These are phyloP conservation scores for Noturus placidus DNA, from an alignment of 2,113 vertebrate genomes.

Conservation along the genomic window DNA sequence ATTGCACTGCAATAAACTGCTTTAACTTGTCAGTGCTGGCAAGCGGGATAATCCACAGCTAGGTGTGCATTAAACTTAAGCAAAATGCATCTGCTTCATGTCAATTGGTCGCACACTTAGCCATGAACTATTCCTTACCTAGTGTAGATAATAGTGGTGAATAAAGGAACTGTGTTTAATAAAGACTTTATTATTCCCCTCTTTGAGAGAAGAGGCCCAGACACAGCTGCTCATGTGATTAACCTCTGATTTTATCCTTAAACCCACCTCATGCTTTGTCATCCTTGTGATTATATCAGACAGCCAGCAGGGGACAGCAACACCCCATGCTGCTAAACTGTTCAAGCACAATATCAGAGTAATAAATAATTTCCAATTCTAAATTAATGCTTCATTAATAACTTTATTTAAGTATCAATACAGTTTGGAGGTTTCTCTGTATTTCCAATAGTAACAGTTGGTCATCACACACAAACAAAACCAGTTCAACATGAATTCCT, in stretches of 20 bases:
- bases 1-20: too few relatives aligned
- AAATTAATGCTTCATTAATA: slow-evolving; percentile 3
- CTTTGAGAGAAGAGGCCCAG: background rate
- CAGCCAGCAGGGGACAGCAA: slow-evolving; percentile 17
- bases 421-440: slow-evolving; percentile 35
- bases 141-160: too few relatives aligned
- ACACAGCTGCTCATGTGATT: background rate
- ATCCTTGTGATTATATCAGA: background rate
- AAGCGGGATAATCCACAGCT: too few relatives aligned
- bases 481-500: slow-evolving; percentile 26
- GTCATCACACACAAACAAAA: slow-evolving; percentile 41
- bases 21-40: too few relatives aligned
- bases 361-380: background rate
- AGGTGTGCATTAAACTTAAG: too few relatives aligned
- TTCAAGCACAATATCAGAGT: background rate
- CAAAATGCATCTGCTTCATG: too few relatives aligned
- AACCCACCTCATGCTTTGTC: slow-evolving; percentile 9
- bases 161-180: too few relatives aligned
- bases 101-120: too few relatives aligned
- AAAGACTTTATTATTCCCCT: background rate
- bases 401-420: slow-evolving; percentile 32
- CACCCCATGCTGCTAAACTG: background rate
- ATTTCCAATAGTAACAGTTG: slow-evolving; percentile 32
- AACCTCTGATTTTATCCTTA: background rate
- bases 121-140: too few relatives aligned